phyloP scores from a whole-genome alignment of 2,113 vertebrate genomes.

The Hemiprocne comata region DNA sequence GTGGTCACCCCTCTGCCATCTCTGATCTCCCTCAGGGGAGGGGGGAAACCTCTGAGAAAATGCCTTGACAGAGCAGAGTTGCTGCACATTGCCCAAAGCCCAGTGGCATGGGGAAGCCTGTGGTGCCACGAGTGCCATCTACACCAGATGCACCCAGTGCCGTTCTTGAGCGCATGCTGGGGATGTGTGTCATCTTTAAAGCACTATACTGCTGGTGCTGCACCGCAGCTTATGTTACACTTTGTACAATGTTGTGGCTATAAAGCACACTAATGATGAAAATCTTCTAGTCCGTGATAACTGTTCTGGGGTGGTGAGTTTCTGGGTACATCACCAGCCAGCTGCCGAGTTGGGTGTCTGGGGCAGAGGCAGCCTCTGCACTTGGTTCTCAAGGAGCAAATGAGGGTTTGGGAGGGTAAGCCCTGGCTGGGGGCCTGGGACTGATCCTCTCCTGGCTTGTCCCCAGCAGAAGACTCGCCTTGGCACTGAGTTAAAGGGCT shows the following conservation, averaged over 20 bases:
- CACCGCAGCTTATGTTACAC: fast-evolving
- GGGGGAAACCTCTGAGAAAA: background rate
- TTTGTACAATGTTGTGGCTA: fast-evolving
- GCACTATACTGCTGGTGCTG: background rate
- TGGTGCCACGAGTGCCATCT: background rate
- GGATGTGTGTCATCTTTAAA: fast-evolving
- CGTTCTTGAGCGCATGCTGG: fast-evolving
- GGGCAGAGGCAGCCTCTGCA: background rate
- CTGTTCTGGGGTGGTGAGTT: fast-evolving
- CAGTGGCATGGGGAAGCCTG: fast-evolving
- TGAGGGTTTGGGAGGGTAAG: fast-evolving
- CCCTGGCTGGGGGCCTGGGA: background rate
- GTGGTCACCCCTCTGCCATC: background rate
- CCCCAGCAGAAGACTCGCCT: too few species aligned
- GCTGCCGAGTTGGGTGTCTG: fast-evolving
- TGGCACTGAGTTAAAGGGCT: fast-evolving
- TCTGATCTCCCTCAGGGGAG: background rate
- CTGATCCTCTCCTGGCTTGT: fast-evolving
- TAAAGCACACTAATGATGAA: background rate
- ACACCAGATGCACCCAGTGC: fast-evolving
- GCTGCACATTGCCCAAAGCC: fast-evolving
- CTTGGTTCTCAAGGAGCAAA: too few species aligned
- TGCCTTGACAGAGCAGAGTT: fast-evolving
- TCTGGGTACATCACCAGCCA: fast-evolving
- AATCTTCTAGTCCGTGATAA: fast-evolving